These are phyloP conservation scores for Sturmia bella DNA, from an alignment of 2,888 invertebrate genomes.

Conservation along the genomic window DNA sequence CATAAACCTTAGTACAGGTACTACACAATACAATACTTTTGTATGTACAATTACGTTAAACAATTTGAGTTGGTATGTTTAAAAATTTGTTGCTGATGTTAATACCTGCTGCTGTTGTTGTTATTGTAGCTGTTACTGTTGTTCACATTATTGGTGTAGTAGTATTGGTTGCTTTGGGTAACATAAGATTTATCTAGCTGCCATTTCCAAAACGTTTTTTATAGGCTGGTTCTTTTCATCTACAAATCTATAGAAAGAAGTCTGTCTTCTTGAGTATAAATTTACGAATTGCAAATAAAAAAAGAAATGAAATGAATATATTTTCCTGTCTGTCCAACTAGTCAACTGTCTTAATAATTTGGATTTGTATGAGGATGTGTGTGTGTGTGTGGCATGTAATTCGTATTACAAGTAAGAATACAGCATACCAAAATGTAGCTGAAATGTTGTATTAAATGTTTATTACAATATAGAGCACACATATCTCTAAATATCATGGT, in stretches of 20 bases:
- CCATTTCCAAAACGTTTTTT: constrained; percentile 64
- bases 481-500: constrained; percentile 51
- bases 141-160: constrained; percentile 14
- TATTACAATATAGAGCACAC: constrained; percentile 56
- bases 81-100: constrained; percentile 58
- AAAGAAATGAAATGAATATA: constrained; percentile 42
- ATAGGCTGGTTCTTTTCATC: constrained; percentile 68
- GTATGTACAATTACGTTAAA: constrained; percentile 11
- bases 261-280: constrained; percentile 30
- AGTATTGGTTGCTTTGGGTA: constrained; percentile 53
- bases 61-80: constrained; percentile 57
- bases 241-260: constrained; percentile 38
- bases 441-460: constrained; percentile 29
- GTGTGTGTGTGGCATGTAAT: background rate
- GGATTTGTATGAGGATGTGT: background rate
- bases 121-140: constrained; percentile 6
- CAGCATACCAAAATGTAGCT: constrained; percentile 18
- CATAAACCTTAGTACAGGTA: background rate
- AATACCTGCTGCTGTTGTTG: background rate
- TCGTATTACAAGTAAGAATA: too few relatives aligned
- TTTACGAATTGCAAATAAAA: constrained; percentile 36
- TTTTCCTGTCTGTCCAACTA: constrained; percentile 40
- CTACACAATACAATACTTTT: constrained; percentile 8
- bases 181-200: constrained; percentile 70
- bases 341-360: constrained; percentile 41